A percentile compares a stretch with the other conserved stretches of the same genome.
Conservation (phyloP, 2,888 invertebrate genomes). For the Dione vanillae region DNA sequence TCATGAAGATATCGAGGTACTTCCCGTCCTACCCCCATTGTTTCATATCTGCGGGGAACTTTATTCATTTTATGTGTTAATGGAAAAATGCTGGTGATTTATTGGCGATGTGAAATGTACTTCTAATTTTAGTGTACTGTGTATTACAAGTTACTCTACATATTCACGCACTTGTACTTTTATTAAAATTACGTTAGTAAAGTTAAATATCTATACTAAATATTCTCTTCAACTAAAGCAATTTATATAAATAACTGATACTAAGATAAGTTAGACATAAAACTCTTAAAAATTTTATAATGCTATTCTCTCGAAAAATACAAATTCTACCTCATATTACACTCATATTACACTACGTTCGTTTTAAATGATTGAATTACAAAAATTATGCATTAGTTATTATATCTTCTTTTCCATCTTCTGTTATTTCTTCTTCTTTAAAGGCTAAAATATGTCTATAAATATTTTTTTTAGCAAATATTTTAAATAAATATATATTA, state of each 20-base stretch:
- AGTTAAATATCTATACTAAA: not conserved
- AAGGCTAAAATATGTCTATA: not conserved
- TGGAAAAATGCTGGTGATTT: constrained; percentile 4
- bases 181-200: not conserved
- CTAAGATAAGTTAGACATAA: not conserved
- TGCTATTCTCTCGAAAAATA: too few relatives aligned
- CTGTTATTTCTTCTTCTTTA: not conserved
- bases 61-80: constrained; percentile 14
- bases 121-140: not conserved
- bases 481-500: not conserved
- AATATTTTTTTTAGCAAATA: not conserved
- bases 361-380: not conserved
- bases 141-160: not conserved
- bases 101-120: not conserved
- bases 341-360: not conserved
- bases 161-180: too few relatives aligned
- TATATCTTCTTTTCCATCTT: not conserved
- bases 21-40: constrained; percentile 35
- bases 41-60: constrained; percentile 11
- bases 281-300: too few relatives aligned
- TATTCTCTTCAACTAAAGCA: too few relatives aligned
- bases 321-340: not conserved
- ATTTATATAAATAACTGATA: too few relatives aligned
- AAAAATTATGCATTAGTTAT: not conserved
- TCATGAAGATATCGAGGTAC: constrained; percentile 44